Evolutionary conservation across 2,888 invertebrate genomes (phyloP), one percentile per base, ranked within the genome.

Genomic region (Siphlonurus alternatus): DNA sequence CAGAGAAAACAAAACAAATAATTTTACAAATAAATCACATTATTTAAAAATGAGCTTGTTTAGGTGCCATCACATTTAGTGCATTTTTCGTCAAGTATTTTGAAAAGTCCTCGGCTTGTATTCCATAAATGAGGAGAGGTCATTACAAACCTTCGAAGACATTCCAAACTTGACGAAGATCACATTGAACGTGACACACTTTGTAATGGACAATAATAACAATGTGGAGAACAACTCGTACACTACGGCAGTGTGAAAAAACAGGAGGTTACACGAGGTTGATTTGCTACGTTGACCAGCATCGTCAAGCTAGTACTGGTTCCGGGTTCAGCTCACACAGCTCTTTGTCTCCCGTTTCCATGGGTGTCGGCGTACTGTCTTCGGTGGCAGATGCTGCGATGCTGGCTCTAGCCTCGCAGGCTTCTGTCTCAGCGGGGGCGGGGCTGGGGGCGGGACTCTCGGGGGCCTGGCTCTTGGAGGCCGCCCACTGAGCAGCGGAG

Each of bases 271-370:
- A 38, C 38, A 10, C 38, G 38, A n/a, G n/a, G n/a, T 38, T 38
- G 38, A 5, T 38, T 10, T 38, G 38, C 63, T 53, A 63, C n/a
- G 20, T 38, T 38, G 15, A 15, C 7, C 15, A 15, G 7, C 38
- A 38, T 38, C 7, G 66, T 68, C 66, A 68, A 64, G 68, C 68
- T 51, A 68, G 66, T n/a, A 68, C 68, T n/a, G 68, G 66, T 59
- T 67, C 68, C 2, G 68, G 65, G 62, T 68, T 68, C 61, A 68
- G 63, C 62, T 68, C 66, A 62, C 65, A 63, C 38, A 65, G 59
- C 18, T 64, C 64, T 15, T 65, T 61, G 59, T 62, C 64, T 10
- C 38, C 15, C 15, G 38, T 38, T 10, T 38, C 38, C 38, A 38
- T 38, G 15, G 5, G 7, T 66, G 60, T 59, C n/a, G n/a, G n/a